A percentile compares a stretch with the other conserved stretches of the same genome.
phyloP scores from a whole-genome alignment of 2,113 vertebrate genomes.

The Xenopus laevis region DNA sequence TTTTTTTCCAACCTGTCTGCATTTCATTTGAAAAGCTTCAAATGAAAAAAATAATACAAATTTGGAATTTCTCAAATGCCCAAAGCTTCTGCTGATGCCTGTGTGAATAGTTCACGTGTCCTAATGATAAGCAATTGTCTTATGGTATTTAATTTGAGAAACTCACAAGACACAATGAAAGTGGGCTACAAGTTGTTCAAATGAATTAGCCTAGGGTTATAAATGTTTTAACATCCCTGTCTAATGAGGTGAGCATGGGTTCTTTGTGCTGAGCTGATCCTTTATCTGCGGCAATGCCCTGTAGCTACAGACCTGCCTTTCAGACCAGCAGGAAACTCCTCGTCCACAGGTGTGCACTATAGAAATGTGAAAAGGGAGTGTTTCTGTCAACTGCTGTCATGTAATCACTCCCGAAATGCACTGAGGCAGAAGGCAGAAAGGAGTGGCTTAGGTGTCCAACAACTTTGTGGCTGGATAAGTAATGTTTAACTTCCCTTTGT shows the following conservation, averaged over 20 bases:
- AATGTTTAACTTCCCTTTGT: constrained; percentile 42
- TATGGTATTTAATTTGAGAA: no score
- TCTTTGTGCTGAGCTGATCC: background rate
- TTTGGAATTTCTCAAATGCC: no score
- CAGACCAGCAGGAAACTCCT: background rate
- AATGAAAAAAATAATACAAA: no score
- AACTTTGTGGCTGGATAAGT: constrained; percentile 7
- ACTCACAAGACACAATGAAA: no score
- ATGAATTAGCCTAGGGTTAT: background rate
- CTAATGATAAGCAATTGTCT: no score
- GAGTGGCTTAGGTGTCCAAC: constrained; percentile 35
- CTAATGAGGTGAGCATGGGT: background rate
- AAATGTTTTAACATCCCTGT: background rate
- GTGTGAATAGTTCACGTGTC: no score
- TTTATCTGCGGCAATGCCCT: background rate
- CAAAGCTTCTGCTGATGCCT: no score
- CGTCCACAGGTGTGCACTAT: constrained; percentile 1
- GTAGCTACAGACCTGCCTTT: background rate
- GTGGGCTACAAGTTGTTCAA: no score
- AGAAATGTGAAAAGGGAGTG: constrained; percentile 18
- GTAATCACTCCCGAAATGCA: constrained; percentile 47
- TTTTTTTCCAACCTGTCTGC: no score
- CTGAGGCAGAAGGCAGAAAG: constrained; percentile 20
- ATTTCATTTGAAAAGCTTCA: no score
- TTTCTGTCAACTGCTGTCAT: constrained; percentile 28